Conservation (phyloP, 2,797 vertebrate species). For the Coracias cyanogaster region DNA sequence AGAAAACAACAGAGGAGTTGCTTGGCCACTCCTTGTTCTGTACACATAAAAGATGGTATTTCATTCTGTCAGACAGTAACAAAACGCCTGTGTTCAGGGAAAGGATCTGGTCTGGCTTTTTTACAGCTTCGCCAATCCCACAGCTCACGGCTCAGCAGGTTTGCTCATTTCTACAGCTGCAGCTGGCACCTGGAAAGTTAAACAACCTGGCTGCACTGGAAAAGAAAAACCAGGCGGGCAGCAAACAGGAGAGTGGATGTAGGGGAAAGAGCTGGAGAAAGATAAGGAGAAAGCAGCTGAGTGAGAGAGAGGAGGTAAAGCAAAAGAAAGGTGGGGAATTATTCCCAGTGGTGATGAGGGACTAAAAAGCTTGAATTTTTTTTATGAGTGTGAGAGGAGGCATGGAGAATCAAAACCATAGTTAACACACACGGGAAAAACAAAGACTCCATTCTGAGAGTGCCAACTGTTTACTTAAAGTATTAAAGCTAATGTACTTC, state of each 20-base stretch:
- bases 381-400: neutral
- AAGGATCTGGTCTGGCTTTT: neutral
- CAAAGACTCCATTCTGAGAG: neutral
- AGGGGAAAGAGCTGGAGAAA: neutral
- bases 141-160: neutral
- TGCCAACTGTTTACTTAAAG: neutral
- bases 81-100: neutral
- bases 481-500: neutral
- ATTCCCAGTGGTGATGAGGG: neutral
- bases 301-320: neutral
- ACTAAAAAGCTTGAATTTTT: neutral
- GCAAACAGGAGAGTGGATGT: neutral
- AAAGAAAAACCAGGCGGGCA: neutral
- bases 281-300: neutral
- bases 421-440: neutral
- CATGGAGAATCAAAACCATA: neutral
- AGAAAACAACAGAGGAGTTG: neutral
- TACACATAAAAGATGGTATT: neutral
- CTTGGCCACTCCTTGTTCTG: constrained; percentile 36
- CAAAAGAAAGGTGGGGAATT: neutral
- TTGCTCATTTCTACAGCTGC: neutral
- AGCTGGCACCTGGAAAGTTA: neutral
- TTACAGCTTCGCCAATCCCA: neutral
- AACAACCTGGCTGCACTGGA: neutral
- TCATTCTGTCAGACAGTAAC: neutral